Percentiles rank a stretch among this genome's conserved stretches.
Evolutionary conservation across 2,797 vertebrate species (phyloP).

Genomic region (Channallabes apus): DNA sequence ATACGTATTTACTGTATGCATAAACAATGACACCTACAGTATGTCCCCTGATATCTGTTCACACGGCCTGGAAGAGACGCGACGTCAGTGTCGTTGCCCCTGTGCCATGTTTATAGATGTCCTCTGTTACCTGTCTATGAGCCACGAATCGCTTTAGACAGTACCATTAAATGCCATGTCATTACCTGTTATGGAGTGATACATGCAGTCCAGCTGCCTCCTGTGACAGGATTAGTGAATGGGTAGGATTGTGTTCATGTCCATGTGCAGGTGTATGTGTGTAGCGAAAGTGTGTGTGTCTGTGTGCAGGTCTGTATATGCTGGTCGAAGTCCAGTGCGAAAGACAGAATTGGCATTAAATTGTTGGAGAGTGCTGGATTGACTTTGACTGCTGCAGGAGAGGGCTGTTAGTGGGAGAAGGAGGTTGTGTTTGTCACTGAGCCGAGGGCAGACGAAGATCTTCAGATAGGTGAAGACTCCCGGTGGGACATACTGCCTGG

Average conservation of each 20-base stretch:
- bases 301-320: slow-evolving; percentile 48
- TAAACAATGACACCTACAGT: slow-evolving; percentile 70
- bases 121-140: slow-evolving; percentile 84
- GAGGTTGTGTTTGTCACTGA: slow-evolving; percentile 97
- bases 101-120: slow-evolving; percentile 84
- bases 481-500: slow-evolving; percentile 83
- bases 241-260: slow-evolving; percentile 2
- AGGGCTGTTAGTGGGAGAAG: slow-evolving; percentile 86
- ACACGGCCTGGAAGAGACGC: slow-evolving; percentile 85
- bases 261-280: slow-evolving; percentile 34
- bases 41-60: slow-evolving; percentile 92
- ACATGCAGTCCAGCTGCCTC: slow-evolving; percentile 74
- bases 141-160: slow-evolving; percentile 96
- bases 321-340: slow-evolving; percentile 69
- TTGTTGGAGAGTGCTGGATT: slow-evolving; percentile 91
- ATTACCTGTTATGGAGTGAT: slow-evolving; percentile 92
- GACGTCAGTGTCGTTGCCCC: slow-evolving; percentile 62
- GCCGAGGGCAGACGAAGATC: slow-evolving; percentile 87
- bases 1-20: slow-evolving; percentile 70
- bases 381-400: slow-evolving; percentile 93
- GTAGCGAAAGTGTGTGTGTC: background rate
- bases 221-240: slow-evolving; percentile 57
- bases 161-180: slow-evolving; percentile 99
- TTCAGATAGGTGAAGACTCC: slow-evolving; percentile 99
- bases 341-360: slow-evolving; percentile 93